A percentile compares a stretch with the other conserved stretches of the same genome.
phyloP scores from a whole-genome alignment of 2,113 vertebrate genomes.

The Apus apus region DNA sequence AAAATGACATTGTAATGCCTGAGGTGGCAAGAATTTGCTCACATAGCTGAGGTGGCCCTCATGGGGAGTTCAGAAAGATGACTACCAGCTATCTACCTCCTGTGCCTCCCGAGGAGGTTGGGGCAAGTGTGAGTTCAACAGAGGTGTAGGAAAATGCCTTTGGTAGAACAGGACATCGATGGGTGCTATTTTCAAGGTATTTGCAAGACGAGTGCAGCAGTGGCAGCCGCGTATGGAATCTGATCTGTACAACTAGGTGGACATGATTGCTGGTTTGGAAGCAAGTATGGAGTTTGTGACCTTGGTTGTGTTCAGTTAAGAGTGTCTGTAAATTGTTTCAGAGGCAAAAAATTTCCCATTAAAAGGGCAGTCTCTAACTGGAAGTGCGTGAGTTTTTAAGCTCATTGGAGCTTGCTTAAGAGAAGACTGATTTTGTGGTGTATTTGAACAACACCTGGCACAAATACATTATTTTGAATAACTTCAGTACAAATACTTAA shows the following conservation, averaged over 20 bases:
- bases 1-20: background rate
- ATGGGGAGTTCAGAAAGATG: background rate
- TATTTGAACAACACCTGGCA: background rate
- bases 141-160: rapidly evolving
- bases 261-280: background rate
- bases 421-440: background rate
- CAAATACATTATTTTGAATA: background rate
- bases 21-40: background rate
- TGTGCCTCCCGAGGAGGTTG: background rate
- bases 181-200: background rate
- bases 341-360: background rate
- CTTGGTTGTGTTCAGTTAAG: background rate
- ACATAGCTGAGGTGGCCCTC: background rate
- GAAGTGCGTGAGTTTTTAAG: background rate
- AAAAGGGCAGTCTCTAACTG: background rate
- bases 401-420: background rate
- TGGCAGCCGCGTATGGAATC: background rate
- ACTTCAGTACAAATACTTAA: background rate
- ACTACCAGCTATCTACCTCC: background rate
- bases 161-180: background rate
- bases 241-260: background rate
- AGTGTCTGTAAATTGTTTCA: background rate
- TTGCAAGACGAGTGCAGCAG: background rate
- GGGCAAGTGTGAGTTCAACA: background rate
- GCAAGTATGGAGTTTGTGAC: background rate